Evolutionary conservation across 2,797 vertebrate genomes (phyloP).

Genomic region (Margarornis squamiger): DNA sequence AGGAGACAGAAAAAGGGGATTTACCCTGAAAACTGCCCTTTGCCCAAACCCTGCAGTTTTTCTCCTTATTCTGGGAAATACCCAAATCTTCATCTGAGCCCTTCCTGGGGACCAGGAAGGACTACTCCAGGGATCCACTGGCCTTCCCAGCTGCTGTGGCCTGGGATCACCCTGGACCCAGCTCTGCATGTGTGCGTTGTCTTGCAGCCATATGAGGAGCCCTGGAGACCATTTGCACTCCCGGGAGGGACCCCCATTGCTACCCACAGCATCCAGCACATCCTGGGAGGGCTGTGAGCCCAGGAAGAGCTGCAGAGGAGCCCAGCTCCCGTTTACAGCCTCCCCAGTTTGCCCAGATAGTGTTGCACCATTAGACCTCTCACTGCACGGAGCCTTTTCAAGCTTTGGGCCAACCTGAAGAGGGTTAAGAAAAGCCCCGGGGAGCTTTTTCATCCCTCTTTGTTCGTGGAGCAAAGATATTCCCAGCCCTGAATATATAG

Average conservation of each 20-base stretch:
- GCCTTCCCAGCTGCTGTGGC: accelerated
- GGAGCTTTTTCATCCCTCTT: conserved; percentile 48
- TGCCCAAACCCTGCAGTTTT: neutral
- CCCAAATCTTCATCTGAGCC: neutral
- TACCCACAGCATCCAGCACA: accelerated
- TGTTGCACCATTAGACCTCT: neutral
- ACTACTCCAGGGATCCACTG: neutral
- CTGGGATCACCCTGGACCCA: neutral
- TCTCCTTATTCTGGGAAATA: neutral
- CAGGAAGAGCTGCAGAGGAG: neutral
- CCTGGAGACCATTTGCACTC: neutral
- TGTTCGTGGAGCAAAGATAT: conserved; percentile 61
- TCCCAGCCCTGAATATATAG: conserved; percentile 68
- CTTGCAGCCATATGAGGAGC: accelerated
- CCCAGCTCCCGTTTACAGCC: neutral
- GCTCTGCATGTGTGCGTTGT: accelerated
- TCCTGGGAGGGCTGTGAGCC: neutral
- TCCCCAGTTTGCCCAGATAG: neutral
- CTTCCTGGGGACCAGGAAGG: neutral
- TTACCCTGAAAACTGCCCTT: neutral
- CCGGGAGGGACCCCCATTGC: accelerated
- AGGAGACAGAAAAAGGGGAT: neutral
- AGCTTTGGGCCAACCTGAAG: conserved; percentile 18
- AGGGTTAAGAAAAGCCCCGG: conserved; percentile 15
- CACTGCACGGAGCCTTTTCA: neutral